Percentiles rank a stretch among this genome's conserved stretches.
Conservation (phyloP, 37 sponge, comb jelly and placozoan genomes). For the Mnemiopsis leidyi region DNA sequence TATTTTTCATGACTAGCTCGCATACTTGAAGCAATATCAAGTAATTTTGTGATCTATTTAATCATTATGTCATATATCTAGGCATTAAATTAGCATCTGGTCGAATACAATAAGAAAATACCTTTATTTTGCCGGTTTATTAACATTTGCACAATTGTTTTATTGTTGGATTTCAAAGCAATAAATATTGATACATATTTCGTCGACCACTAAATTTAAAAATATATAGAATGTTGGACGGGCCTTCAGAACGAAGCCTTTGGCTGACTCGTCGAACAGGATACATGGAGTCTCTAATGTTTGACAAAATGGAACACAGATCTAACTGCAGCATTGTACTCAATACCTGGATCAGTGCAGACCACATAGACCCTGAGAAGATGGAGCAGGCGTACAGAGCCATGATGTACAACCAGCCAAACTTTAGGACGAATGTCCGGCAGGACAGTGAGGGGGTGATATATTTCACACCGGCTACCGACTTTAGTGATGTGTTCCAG, state of each 20-base stretch:
- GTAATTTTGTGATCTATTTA: too few species aligned
- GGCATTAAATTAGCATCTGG: too few species aligned
- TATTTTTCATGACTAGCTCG: too few species aligned
- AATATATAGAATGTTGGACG: too few species aligned
- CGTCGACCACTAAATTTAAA: too few species aligned
- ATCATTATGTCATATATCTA: too few species aligned
- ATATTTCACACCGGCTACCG: slow-evolving; percentile 5
- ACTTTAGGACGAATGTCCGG: background rate
- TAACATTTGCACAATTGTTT: too few species aligned
- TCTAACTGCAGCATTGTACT: background rate
- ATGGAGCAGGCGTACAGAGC: background rate
- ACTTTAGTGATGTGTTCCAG: slow-evolving; percentile 1
- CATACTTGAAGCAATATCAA: too few species aligned
- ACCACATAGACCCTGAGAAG: background rate
- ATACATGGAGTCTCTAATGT: background rate
- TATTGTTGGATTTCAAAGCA: too few species aligned
- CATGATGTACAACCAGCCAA: slow-evolving; percentile 4
- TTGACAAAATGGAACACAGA: background rate
- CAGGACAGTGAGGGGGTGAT: background rate
- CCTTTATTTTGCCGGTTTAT: too few species aligned
- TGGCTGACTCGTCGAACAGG: background rate
- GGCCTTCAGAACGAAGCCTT: background rate
- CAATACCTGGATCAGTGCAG: background rate
- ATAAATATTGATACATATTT: too few species aligned
- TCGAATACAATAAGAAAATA: too few species aligned